These are phyloP conservation scores for Pycnomerus fuliginosus DNA, from an alignment of 2,888 invertebrate genomes.

Conservation along the genomic window DNA sequence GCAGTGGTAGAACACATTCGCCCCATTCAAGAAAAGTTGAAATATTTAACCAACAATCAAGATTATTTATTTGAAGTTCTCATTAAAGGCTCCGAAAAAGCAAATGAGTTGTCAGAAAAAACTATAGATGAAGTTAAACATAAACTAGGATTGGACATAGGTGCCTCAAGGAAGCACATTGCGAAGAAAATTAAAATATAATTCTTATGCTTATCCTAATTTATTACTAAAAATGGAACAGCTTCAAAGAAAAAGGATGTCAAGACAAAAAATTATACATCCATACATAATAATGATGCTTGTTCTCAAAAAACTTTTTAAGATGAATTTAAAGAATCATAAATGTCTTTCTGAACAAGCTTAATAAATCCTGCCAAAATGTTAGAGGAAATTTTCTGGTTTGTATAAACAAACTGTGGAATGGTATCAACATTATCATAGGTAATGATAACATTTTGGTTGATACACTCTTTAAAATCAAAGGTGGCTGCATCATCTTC, in stretches of 20 bases:
- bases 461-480: slow-evolving; percentile 7
- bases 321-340: too few relatives aligned
- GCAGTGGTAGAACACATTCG: slow-evolving; percentile 66
- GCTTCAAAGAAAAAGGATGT: too few relatives aligned
- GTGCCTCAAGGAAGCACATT: too few relatives aligned
- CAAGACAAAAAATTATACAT: too few relatives aligned
- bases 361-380: slow-evolving; percentile 5
- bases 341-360: slow-evolving; percentile 5
- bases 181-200: slow-evolving; percentile 7
- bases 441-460: slow-evolving; percentile 9
- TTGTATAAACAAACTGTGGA: slow-evolving; percentile 11
- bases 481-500: slow-evolving; percentile 3
- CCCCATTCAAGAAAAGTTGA: slow-evolving; percentile 67
- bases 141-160: slow-evolving; percentile 54
- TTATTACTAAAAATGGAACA: background rate
- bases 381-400: slow-evolving; percentile 3
- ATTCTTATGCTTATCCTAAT: background rate
- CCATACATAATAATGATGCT: too few relatives aligned
- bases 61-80: slow-evolving; percentile 63
- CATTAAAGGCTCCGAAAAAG: slow-evolving; percentile 57
- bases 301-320: too few relatives aligned
- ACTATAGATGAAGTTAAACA: slow-evolving; percentile 61
- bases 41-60: slow-evolving; percentile 60
- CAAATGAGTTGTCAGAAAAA: slow-evolving; percentile 56
- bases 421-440: slow-evolving; percentile 8